Evolutionary conservation across 2,113 vertebrate species (phyloP), one percentile per base, ranked within the genome.

Genomic region (Scalopus aquaticus): DNA sequence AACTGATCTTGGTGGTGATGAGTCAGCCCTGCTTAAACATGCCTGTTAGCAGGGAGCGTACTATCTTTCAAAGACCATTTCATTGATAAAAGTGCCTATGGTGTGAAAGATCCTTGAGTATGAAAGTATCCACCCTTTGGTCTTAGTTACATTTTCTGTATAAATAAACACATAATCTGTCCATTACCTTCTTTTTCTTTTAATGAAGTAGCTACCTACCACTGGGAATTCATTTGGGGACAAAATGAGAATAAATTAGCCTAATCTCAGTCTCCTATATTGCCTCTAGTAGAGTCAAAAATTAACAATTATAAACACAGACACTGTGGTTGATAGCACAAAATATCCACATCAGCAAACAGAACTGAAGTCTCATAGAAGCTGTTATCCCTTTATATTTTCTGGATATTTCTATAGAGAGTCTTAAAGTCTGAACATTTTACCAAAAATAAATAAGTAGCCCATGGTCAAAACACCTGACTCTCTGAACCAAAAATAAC

Each of bases 401-500:
- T 73, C 13, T 54, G 72, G 17, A n/a, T 72, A n/a, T 86, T 87
- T 91, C 74, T 79, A 44, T 26, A 88, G 32, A 16, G 22, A 42
- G 3, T 46, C 20, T 89, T 87, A 91, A 93, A 64, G 15, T 3
- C 26, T 76, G 49, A 93, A 81, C 9, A 9, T 83, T 80, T 73
- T 72, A 60, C 11, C 19, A 44, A 67, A 81, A 90, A 67, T 56
- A 26, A 44, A 44, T 60, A 79, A 64, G 24, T 74, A 73, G 0
- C 30, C 37, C 42, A 56, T 30, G 82, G 30, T 5, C 35, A 69
- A 80, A 95, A 83, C 9, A 54, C 22, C 24, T 28, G 12, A 72
- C 30, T 91, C 15, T 88, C 95, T 88, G 44, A 95, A 97, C 84
- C n/a, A 13, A 90, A 91, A 54, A 77, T n/a, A 70, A 49, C 76